Evolutionary conservation across 2,888 invertebrate genomes (phyloP).

Genomic region (Platypus cylindrus): DNA sequence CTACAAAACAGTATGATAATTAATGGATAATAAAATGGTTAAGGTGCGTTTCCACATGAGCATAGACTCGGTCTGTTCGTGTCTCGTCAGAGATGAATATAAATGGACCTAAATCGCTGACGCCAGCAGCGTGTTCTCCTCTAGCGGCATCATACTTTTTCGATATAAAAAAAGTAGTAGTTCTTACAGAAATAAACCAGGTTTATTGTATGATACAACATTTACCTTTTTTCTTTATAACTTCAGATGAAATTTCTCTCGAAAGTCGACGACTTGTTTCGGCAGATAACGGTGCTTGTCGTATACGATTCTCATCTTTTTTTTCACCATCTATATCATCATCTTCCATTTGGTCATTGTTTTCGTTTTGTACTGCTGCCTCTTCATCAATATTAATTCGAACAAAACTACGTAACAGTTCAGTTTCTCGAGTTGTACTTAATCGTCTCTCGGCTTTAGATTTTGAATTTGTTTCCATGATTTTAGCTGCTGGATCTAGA

Average conservation of each 20-base stretch:
- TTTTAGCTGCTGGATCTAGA: too few species aligned
- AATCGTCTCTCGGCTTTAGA: slow-evolving; percentile 22
- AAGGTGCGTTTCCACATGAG: not conserved
- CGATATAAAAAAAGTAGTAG: too few species aligned
- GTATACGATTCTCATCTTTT: slow-evolving; percentile 7
- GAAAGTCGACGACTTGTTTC: slow-evolving; percentile 19
- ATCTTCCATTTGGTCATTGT: slow-evolving; percentile 22
- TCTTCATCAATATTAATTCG: slow-evolving; percentile 51
- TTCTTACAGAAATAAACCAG: too few species aligned
- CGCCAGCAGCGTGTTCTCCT: too few species aligned
- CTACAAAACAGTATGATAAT: not conserved
- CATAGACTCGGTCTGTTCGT: too few species aligned
- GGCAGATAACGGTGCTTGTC: slow-evolving; percentile 17
- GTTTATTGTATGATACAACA: too few species aligned
- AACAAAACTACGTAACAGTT: slow-evolving; percentile 68
- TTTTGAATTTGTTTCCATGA: slow-evolving; percentile 18
- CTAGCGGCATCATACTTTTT: too few species aligned
- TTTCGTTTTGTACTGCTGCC: slow-evolving; percentile 21
- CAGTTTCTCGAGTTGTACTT: slow-evolving; percentile 46
- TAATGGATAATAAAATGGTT: not conserved
- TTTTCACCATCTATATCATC: slow-evolving; percentile 28
- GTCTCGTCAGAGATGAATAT: too few species aligned
- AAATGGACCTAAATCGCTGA: too few species aligned
- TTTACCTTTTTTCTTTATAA: slow-evolving; percentile 25
- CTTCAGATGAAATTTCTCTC: slow-evolving; percentile 19